Percentiles rank a stretch among this genome's conserved stretches.
phyloP scores from a whole-genome alignment of 1,140 invertebrate genomes.

The Hyles euphorbiae region DNA sequence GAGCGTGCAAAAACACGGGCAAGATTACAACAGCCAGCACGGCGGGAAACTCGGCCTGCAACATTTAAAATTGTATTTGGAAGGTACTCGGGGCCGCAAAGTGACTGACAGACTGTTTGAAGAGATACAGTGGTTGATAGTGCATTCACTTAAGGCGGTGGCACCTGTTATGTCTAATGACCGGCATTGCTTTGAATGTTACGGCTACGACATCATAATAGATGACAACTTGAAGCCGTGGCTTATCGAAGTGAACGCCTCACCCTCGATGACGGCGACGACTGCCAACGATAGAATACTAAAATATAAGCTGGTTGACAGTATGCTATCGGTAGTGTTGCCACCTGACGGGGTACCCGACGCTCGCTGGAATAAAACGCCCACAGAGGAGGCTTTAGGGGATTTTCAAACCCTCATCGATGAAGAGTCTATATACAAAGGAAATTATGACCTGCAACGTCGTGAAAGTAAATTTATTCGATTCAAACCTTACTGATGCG shows the following conservation, averaged over 20 bases:
- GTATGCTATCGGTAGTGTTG: slow-evolving; percentile 92
- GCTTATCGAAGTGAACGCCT: slow-evolving; percentile 95
- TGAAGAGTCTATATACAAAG: slow-evolving; percentile 82
- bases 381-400: slow-evolving; percentile 84
- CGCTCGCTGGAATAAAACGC: slow-evolving; percentile 92
- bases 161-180: slow-evolving; percentile 87
- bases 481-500: background rate
- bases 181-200: slow-evolving; percentile 90
- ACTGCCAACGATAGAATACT: slow-evolving; percentile 96
- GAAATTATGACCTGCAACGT: slow-evolving; percentile 51
- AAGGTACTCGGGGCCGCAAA: slow-evolving; percentile 91
- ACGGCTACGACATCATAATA: slow-evolving; percentile 93
- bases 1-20: slow-evolving; percentile 88
- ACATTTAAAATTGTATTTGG: slow-evolving; percentile 91
- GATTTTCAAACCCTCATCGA: slow-evolving; percentile 94
- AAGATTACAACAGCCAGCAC: slow-evolving; percentile 94
- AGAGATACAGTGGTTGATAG: slow-evolving; percentile 92
- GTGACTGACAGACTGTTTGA: slow-evolving; percentile 89
- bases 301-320: slow-evolving; percentile 96
- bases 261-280: slow-evolving; percentile 94
- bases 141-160: slow-evolving; percentile 87
- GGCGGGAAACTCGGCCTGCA: slow-evolving; percentile 95
- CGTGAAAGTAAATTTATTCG: slow-evolving; percentile 5
- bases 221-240: slow-evolving; percentile 90
- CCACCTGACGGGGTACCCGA: slow-evolving; percentile 92